These are phyloP conservation scores for Halictus ligatus DNA, from an alignment of 2,888 invertebrate genomes.

Conservation along the genomic window DNA sequence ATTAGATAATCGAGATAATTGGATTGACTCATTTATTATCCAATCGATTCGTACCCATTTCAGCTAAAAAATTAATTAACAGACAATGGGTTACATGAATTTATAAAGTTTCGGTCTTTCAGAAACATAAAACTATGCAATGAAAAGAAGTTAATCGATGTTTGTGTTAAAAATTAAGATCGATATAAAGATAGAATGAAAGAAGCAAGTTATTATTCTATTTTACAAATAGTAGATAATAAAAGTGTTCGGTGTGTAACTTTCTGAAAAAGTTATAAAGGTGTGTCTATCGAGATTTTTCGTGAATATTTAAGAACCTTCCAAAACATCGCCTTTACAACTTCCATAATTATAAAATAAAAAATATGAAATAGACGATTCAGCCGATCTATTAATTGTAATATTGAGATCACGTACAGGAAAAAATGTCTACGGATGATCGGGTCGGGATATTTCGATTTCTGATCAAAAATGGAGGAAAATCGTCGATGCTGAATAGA, in stretches of 20 bases:
- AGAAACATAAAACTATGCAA: not conserved
- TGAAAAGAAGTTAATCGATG: not conserved
- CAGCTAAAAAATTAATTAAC: too few species aligned
- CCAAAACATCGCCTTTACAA: not conserved
- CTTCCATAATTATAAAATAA: not conserved
- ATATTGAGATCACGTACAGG: not conserved
- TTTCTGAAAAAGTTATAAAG: not conserved
- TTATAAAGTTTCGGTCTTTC: too few species aligned
- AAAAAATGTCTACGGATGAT: not conserved
- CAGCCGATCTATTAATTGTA: not conserved
- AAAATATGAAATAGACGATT: not conserved
- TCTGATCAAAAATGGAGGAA: conserved; percentile 35
- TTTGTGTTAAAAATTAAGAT: not conserved
- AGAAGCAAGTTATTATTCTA: not conserved
- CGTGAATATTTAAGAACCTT: not conserved
- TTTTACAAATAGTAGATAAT: not conserved
- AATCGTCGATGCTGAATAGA: conserved; percentile 45
- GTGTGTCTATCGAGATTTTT: not conserved
- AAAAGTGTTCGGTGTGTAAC: not conserved
- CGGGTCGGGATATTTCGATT: not conserved
- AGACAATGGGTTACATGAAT: too few species aligned
- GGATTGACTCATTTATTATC: not conserved
- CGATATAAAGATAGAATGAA: not conserved
- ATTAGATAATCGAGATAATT: not conserved
- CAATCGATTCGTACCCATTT: not conserved